A percentile compares a stretch with the other conserved stretches of the same genome.
Conservation (phyloP, 2,888 invertebrate genomes). For the Drosophila atroscutellata region DNA sequence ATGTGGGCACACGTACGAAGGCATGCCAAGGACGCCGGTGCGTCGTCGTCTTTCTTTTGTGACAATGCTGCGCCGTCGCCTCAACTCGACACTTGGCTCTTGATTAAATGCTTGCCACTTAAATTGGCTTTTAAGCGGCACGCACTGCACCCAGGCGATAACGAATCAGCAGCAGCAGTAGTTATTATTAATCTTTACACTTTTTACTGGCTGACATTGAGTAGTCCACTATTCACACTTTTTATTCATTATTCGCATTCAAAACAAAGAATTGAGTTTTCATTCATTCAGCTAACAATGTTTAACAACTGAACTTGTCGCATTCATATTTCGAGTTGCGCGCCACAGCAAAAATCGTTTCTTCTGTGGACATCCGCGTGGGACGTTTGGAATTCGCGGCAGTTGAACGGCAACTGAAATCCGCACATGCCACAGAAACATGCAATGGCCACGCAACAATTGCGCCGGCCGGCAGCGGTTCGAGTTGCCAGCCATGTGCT, state of each 20-base stretch:
- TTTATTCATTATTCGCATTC: conserved; percentile 8
- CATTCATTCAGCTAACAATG: not conserved
- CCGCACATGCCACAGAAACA: conserved; percentile 62
- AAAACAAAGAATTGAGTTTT: conserved; percentile 3
- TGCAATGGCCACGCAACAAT: conserved; percentile 59
- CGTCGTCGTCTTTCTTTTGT: conserved; percentile 20
- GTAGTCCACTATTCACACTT: conserved; percentile 7
- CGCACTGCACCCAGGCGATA: conserved; percentile 47
- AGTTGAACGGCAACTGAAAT: conserved; percentile 74
- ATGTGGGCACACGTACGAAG: conserved; percentile 5
- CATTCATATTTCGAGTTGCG: conserved; percentile 30
- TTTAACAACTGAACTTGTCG: conserved; percentile 12
- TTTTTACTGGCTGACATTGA: conserved; percentile 15
- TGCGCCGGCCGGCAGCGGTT: conserved; percentile 51
- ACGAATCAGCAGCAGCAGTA: conserved; percentile 34
- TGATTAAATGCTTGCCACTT: conserved; percentile 77
- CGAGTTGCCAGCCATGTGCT: not conserved
- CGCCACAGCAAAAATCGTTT: conserved; percentile 32
- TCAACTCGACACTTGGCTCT: conserved; percentile 33
- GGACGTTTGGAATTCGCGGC: conserved; percentile 69
- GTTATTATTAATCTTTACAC: conserved; percentile 18
- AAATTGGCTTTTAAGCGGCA: conserved; percentile 64
- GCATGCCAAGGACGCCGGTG: conserved; percentile 41
- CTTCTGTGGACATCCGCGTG: conserved; percentile 40
- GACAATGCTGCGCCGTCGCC: conserved; percentile 39